A percentile compares a stretch with the other conserved stretches of the same genome.
phyloP scores from a whole-genome alignment of 2,888 invertebrate genomes.

The Dynastes tityus region DNA sequence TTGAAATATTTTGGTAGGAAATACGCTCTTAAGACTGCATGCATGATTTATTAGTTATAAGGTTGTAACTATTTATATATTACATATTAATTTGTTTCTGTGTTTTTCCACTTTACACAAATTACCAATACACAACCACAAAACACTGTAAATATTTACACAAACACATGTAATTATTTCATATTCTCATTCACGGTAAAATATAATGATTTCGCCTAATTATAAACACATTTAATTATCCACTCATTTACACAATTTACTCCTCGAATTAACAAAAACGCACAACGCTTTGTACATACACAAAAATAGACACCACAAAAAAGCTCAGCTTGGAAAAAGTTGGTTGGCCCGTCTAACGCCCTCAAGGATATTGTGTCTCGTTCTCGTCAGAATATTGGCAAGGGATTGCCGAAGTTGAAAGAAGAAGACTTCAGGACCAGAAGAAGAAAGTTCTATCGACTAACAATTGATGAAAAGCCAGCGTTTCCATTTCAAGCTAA shows the following conservation, averaged over 20 bases:
- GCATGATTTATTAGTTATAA: constrained; percentile 25
- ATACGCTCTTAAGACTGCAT: neutral
- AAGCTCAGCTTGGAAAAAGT: constrained; percentile 79
- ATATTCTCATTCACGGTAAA: constrained; percentile 19
- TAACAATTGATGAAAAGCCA: constrained; percentile 87
- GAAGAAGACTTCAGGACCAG: constrained; percentile 77
- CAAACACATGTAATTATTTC: constrained; percentile 17
- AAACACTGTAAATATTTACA: constrained; percentile 46
- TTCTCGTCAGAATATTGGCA: constrained; percentile 74
- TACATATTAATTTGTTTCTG: constrained; percentile 34
- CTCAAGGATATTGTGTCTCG: constrained; percentile 80
- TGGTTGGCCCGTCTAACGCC: constrained; percentile 77
- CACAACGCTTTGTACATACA: constrained; percentile 66
- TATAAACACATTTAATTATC: constrained; percentile 30
- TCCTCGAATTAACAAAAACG: constrained; percentile 50
- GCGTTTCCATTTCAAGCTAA: constrained; percentile 85
- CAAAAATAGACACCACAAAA: constrained; percentile 62
- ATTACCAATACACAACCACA: constrained; percentile 33
- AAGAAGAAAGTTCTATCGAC: constrained; percentile 82
- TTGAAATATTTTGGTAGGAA: no score
- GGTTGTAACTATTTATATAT: constrained; percentile 37
- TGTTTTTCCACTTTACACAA: constrained; percentile 38
- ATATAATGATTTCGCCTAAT: constrained; percentile 39
- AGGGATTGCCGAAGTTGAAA: constrained; percentile 61
- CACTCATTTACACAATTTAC: constrained; percentile 37